Evolutionary conservation across 1,140 invertebrate genomes (phyloP).

Genomic region (Laupala kohalensis): DNA sequence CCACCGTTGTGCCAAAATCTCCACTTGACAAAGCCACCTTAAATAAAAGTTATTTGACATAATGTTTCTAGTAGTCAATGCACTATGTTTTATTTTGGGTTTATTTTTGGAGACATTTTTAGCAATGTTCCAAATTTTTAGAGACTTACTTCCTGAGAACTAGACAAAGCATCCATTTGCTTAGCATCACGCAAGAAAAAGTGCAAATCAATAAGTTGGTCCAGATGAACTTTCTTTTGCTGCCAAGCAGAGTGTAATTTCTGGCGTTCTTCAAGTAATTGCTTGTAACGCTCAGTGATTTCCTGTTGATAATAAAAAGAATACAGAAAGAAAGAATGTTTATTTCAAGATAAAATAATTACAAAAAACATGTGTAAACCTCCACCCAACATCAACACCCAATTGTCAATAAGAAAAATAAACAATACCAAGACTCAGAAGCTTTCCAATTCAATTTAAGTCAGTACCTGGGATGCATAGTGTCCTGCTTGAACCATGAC

Average conservation of each 20-base stretch:
- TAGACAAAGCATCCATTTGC: slow-evolving; percentile 78
- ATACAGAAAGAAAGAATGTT: not conserved
- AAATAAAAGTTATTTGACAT: not conserved
- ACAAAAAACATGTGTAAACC: not conserved
- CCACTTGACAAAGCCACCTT: slow-evolving; percentile 14
- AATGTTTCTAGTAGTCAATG: no score
- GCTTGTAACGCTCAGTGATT: slow-evolving; percentile 64
- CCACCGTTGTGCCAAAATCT: slow-evolving; percentile 37
- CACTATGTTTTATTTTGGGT: no score
- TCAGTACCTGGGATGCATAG: slow-evolving; percentile 46
- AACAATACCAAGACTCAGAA: no score
- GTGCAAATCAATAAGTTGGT: slow-evolving; percentile 89
- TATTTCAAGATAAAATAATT: not conserved
- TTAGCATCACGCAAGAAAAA: slow-evolving; percentile 91
- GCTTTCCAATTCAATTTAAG: no score
- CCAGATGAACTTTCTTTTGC: slow-evolving; percentile 75
- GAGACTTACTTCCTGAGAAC: slow-evolving; percentile 64
- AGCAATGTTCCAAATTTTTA: no score
- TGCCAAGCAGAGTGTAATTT: slow-evolving; percentile 76
- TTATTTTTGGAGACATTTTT: no score
- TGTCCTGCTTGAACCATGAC: slow-evolving; percentile 77
- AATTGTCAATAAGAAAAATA: not conserved
- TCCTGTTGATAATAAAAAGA: slow-evolving; percentile 31
- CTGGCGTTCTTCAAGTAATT: slow-evolving; percentile 63
- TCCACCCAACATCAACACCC: no score